Conservation (phyloP, 1,140 invertebrate genomes). For the Zaprionus kolodkinae region DNA sequence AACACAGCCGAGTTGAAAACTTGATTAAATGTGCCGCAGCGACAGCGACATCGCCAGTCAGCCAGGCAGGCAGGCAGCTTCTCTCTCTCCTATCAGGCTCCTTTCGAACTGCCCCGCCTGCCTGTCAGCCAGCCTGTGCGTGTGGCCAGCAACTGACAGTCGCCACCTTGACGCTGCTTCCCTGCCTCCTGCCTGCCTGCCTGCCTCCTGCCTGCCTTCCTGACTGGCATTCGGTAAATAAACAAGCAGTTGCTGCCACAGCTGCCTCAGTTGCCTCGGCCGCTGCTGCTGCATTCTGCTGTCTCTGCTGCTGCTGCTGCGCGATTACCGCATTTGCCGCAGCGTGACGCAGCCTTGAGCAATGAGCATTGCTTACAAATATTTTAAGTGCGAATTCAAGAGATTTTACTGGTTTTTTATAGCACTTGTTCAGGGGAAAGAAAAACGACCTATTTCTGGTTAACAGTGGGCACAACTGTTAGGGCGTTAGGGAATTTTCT, state of each 20-base stretch:
- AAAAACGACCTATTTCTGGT: too few species aligned
- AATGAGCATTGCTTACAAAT: not conserved
- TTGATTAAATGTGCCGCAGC: slow-evolving; percentile 77
- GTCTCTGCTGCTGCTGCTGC: slow-evolving; percentile 36
- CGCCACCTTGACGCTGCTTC: slow-evolving; percentile 67
- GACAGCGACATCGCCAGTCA: slow-evolving; percentile 8
- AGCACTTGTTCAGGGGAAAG: not conserved
- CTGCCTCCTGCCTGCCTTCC: slow-evolving; percentile 44
- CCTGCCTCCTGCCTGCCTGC: slow-evolving; percentile 48
- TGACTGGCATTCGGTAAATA: slow-evolving; percentile 52
- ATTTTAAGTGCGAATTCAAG: slow-evolving; percentile 3
- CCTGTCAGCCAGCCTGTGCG: slow-evolving; percentile 62
- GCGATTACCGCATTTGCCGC: slow-evolving; percentile 51
- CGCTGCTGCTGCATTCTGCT: slow-evolving; percentile 32
- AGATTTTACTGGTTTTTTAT: not conserved
- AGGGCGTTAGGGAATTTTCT: too few species aligned
- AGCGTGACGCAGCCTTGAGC: not conserved
- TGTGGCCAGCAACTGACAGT: slow-evolving; percentile 69
- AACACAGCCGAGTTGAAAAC: slow-evolving; percentile 77
- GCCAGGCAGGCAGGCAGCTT: not conserved
- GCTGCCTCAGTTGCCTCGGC: slow-evolving; percentile 21
- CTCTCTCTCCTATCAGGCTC: slow-evolving; percentile 15
- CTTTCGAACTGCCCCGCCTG: slow-evolving; percentile 26
- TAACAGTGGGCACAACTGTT: too few species aligned
- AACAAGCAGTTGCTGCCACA: slow-evolving; percentile 32